Evolutionary conservation across 1,140 invertebrate species (phyloP).

Genomic region (Macrotrachela quadricornifera): DNA sequence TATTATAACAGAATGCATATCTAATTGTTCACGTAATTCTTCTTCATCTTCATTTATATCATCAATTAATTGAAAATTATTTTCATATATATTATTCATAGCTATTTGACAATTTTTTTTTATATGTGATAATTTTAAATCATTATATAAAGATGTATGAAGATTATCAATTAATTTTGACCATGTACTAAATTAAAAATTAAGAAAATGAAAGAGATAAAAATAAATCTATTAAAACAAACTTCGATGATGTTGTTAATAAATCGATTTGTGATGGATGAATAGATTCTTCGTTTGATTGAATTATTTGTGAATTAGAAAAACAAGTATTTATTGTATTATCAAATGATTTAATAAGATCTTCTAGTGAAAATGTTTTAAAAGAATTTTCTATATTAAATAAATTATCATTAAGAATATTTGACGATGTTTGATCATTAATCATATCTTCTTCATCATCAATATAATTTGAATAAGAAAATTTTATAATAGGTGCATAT

Average conservation of each 20-base stretch:
- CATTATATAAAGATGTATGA: no score
- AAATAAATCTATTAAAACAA: no score
- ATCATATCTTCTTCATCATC: not conserved
- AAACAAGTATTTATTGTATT: slow-evolving; percentile 97
- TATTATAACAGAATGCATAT: slow-evolving; percentile 84
- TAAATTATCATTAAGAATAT: no score
- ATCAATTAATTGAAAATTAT: slow-evolving; percentile 75
- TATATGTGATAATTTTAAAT: no score
- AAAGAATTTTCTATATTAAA: no score
- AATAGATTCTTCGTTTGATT: no score
- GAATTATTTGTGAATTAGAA: no score
- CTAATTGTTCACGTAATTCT: slow-evolving; percentile 74
- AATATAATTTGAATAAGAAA: not conserved
- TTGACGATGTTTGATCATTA: not conserved
- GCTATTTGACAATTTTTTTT: not conserved
- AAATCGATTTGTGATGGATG: no score
- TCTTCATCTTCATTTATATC: slow-evolving; percentile 77
- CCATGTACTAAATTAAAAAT: no score
- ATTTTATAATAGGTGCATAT: slow-evolving; percentile 80
- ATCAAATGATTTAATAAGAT: slow-evolving; percentile 93
- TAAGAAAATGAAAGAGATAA: no score
- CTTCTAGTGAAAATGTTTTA: slow-evolving; percentile 49
- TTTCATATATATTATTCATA: slow-evolving; percentile 28
- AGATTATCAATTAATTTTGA: no score
- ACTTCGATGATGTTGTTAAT: no score